Evolutionary conservation across 1,140 invertebrate species (phyloP), one percentile per base, ranked within the genome.

Genomic region (Littorina saxatilis): DNA sequence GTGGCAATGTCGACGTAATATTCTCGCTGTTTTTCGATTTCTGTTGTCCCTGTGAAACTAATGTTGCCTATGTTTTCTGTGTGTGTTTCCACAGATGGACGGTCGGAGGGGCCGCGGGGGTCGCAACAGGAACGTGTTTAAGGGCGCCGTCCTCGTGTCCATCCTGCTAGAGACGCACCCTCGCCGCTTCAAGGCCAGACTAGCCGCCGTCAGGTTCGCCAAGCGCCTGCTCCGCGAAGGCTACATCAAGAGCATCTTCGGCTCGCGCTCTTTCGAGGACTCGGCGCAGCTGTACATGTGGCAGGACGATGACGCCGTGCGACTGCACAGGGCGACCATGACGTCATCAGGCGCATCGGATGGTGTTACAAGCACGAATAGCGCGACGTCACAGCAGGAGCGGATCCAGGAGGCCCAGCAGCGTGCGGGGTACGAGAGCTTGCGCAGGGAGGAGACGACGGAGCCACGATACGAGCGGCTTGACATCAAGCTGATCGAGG

Each of bases 11-110:
- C 13, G 39, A 29, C 7, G n/a, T 9, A 32, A 15, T 9, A 9
- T 9, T 35, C 20, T 68, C 15, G 32, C 35, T 68, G 35, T 17
- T 68, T 2, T 20, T 17, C 1, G 2, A 23, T 7, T 4, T 23
- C 20, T 39, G 32, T 13, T 1, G 23, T 27, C n/a, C 4, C 13
- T 11, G 7, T 43, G 23, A 23, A 50, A 35, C 43, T 58, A 61
- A 35, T 15, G 43, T 68, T 15, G 0, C 75, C 20, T 32, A 40
- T 83, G 58, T 13, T 58, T 81, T 66, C n/a, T n/a, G n/a, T n/a
- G n/a, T n/a, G n/a, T n/a, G n/a, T n/a, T n/a, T n/a, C n/a, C n/a
- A 68, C 85, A 90, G 89, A 90, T 90, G 89, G 88, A 85, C 79
- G 83, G 83, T 43, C 75, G 82, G 39, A 72, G 82, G 50, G 40